Conservation (phyloP, 2,113 vertebrate species). For the Colistium nudipinnis region DNA sequence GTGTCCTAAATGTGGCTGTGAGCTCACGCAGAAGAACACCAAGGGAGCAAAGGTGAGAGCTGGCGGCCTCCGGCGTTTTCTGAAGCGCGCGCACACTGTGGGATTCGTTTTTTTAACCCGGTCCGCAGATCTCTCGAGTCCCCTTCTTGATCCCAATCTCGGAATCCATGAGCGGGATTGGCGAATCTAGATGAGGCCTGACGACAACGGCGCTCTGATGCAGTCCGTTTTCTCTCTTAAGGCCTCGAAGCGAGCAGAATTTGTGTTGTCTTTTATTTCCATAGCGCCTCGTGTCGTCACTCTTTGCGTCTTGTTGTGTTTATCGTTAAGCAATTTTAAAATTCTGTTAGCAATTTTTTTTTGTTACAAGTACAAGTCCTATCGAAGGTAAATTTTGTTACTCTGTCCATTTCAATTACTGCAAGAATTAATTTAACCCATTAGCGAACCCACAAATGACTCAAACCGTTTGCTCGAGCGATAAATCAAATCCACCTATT, state of each 20-base stretch:
- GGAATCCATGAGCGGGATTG: not conserved
- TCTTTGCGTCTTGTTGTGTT: not conserved
- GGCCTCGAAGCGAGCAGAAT: not conserved
- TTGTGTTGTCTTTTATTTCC: not conserved
- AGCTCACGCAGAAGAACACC: constrained; percentile 87
- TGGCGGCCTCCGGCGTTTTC: not conserved
- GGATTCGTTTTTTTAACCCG: constrained; percentile 17
- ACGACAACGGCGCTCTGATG: not conserved
- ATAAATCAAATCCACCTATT: not conserved
- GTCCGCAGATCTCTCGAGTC: not conserved
- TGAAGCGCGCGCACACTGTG: not conserved
- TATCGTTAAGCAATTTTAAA: too few relatives aligned
- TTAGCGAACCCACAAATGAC: too few relatives aligned
- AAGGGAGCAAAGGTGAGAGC: constrained; percentile 77
- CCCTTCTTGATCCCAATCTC: not conserved
- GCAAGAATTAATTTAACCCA: too few relatives aligned
- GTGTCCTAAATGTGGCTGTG: constrained; percentile 93
- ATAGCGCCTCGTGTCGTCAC: not conserved
- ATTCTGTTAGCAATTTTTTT: too few relatives aligned
- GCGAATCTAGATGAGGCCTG: not conserved
- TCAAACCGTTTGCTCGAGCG: not conserved
- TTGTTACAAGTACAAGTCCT: too few relatives aligned
- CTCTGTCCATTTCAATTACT: too few relatives aligned
- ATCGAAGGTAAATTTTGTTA: too few relatives aligned
- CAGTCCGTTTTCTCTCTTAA: not conserved